phyloP scores from a whole-genome alignment of 2,113 vertebrate species.

The Taxidea taxus region DNA sequence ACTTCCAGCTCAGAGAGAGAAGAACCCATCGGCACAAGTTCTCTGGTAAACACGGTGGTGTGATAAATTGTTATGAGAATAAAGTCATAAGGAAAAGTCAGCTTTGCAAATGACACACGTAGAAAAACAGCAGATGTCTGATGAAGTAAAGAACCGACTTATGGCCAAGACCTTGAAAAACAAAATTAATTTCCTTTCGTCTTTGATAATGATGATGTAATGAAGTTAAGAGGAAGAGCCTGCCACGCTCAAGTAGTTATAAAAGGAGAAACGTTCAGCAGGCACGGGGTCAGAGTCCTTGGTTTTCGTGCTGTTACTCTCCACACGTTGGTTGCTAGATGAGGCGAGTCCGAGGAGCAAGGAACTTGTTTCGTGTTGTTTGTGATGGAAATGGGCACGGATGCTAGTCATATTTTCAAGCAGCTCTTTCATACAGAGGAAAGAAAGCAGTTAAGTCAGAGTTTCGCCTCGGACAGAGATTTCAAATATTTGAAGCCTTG shows the following conservation, averaged over 20 bases:
- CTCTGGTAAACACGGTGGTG: slow-evolving; percentile 75
- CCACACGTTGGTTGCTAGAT: slow-evolving; percentile 51
- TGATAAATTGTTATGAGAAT: slow-evolving; percentile 84
- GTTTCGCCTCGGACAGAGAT: not conserved
- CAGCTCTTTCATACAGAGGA: not conserved
- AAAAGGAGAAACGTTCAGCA: slow-evolving; percentile 83
- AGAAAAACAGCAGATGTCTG: slow-evolving; percentile 90
- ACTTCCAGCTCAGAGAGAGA: slow-evolving; percentile 76
- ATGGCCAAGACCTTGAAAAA: slow-evolving; percentile 88
- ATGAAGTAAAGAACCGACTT: slow-evolving; percentile 84
- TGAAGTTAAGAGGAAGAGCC: slow-evolving; percentile 85
- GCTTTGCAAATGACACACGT: slow-evolving; percentile 84
- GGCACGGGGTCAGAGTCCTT: slow-evolving; percentile 74
- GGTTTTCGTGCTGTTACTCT: slow-evolving; percentile 65
- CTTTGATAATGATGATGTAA: slow-evolving; percentile 90
- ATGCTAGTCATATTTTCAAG: not conserved
- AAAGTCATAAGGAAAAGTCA: slow-evolving; percentile 85
- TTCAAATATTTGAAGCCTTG: slow-evolving; percentile 24
- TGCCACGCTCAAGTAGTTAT: slow-evolving; percentile 84
- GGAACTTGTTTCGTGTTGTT: not conserved
- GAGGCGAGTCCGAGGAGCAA: slow-evolving; percentile 54
- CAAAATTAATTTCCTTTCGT: slow-evolving; percentile 89
- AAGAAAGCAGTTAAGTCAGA: not conserved
- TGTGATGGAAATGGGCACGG: not conserved
- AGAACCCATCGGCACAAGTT: slow-evolving; percentile 68